These are phyloP conservation scores for Drosophila lacertosa DNA, from an alignment of 1,140 invertebrate species.

Conservation along the genomic window DNA sequence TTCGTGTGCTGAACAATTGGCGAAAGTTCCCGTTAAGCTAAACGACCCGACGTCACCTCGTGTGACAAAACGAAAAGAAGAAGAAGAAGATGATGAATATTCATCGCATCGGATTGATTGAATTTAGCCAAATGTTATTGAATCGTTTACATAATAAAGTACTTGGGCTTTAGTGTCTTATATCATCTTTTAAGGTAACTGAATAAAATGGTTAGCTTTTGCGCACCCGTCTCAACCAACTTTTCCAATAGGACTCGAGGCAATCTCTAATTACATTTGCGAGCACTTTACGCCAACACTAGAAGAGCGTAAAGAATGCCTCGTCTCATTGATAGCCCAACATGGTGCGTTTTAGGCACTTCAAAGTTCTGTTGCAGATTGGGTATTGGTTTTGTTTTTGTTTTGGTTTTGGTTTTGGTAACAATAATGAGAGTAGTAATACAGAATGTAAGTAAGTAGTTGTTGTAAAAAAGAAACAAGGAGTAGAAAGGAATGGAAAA, in stretches of 20 bases:
- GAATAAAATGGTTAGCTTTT: slow-evolving; percentile 56
- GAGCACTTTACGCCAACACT: slow-evolving; percentile 52
- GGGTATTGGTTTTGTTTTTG: slow-evolving; percentile 19
- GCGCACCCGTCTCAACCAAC: slow-evolving; percentile 62
- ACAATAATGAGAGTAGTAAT: slow-evolving; percentile 56
- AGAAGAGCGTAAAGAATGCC: slow-evolving; percentile 67
- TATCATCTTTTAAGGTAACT: slow-evolving; percentile 77
- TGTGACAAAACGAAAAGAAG: slow-evolving; percentile 42
- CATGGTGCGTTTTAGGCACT: slow-evolving; percentile 80
- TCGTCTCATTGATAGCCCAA: slow-evolving; percentile 77
- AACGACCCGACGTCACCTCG: slow-evolving; percentile 28
- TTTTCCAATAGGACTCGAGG: slow-evolving; percentile 68
- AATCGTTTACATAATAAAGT: slow-evolving; percentile 52
- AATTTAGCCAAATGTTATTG: slow-evolving; percentile 49
- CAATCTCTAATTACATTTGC: slow-evolving; percentile 41
- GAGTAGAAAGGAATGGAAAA: slow-evolving; percentile 75
- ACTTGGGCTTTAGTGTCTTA: slow-evolving; percentile 73
- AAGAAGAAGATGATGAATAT: slow-evolving; percentile 40
- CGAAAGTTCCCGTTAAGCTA: slow-evolving; percentile 45
- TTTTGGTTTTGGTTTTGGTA: slow-evolving; percentile 40
- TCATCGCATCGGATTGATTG: slow-evolving; percentile 21
- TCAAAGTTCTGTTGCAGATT: slow-evolving; percentile 72
- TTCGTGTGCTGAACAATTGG: slow-evolving; percentile 81
- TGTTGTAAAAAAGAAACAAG: slow-evolving; percentile 59
- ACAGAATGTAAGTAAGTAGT: slow-evolving; percentile 31